Evolutionary conservation across 1,140 invertebrate genomes (phyloP).

Genomic region (Platorchestia sp.): DNA sequence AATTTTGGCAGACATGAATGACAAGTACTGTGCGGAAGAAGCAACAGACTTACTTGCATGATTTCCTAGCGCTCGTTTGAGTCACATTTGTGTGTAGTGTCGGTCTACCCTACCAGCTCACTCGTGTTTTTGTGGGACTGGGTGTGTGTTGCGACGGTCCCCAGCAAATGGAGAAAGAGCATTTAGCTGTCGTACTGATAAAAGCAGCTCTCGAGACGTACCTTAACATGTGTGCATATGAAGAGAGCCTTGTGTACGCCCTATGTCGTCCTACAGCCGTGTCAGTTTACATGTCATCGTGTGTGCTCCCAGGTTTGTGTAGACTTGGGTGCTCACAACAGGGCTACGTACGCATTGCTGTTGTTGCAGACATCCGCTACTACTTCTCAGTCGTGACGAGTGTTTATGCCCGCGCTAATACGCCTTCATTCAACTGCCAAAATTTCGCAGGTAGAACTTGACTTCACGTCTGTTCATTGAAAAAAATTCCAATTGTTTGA

Average conservation of each 20-base stretch:
- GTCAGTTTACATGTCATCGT: neutral
- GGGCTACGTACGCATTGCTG: neutral
- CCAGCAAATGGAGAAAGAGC: conserved; percentile 47
- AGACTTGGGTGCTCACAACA: neutral
- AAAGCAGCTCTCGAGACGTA: neutral
- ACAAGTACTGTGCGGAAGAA: neutral
- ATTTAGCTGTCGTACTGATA: conserved; percentile 43
- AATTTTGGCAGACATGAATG: neutral
- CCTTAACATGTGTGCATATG: conserved; percentile 40
- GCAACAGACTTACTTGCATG: neutral
- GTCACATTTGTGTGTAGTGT: conserved; percentile 7
- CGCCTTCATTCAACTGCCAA: neutral
- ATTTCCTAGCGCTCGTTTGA: neutral
- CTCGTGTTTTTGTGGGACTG: neutral
- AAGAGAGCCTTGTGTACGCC: neutral
- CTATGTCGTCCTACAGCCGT: neutral
- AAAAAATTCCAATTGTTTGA: neutral
- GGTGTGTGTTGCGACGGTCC: neutral
- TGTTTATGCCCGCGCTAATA: neutral
- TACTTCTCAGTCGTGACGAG: neutral
- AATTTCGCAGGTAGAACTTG: neutral
- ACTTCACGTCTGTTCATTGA: neutral
- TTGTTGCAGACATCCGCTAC: neutral
- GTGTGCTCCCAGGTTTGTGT: neutral
- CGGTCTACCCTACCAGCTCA: neutral